Percentiles rank a stretch among this genome's conserved stretches.
Conservation (phyloP, 1,140 invertebrate species). For the Grapholita molesta region DNA sequence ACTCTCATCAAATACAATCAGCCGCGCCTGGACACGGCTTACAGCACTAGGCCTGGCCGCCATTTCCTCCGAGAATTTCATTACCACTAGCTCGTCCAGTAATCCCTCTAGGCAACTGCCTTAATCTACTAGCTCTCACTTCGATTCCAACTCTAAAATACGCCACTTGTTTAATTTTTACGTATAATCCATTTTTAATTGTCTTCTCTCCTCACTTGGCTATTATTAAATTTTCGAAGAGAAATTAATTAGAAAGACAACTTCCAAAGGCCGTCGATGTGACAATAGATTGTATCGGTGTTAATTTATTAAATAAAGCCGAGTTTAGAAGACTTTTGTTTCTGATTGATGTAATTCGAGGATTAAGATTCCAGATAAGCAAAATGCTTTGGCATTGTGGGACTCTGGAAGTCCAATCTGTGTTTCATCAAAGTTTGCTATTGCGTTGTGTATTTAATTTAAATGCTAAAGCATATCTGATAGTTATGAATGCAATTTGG, state of each 20-base stretch:
- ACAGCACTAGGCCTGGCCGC: slow-evolving; percentile 61
- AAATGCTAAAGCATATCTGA: not conserved
- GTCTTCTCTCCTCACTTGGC: slow-evolving; percentile 52
- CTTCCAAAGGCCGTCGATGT: slow-evolving; percentile 52
- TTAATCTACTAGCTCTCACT: slow-evolving; percentile 67
- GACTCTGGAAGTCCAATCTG: slow-evolving; percentile 1
- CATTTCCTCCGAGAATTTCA: slow-evolving; percentile 72
- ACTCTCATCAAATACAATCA: slow-evolving; percentile 74
- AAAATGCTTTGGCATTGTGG: slow-evolving; percentile 24
- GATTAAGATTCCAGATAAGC: slow-evolving; percentile 50
- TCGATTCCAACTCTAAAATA: slow-evolving; percentile 69
- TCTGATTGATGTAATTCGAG: slow-evolving; percentile 50
- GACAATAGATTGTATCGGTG: slow-evolving; percentile 62
- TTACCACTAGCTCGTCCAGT: slow-evolving; percentile 70
- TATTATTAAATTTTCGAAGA: slow-evolving; percentile 65
- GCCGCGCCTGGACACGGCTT: slow-evolving; percentile 65
- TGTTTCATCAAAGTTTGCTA: not conserved
- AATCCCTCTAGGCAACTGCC: slow-evolving; percentile 65
- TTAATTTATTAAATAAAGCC: slow-evolving; percentile 60
- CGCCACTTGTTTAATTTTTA: slow-evolving; percentile 69
- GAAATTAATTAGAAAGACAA: slow-evolving; percentile 67
- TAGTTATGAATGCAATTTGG: not conserved
- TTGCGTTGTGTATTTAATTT: not conserved
- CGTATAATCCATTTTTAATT: slow-evolving; percentile 76
- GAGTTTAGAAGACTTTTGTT: slow-evolving; percentile 47